These are phyloP conservation scores for Drosophila orosa DNA, from an alignment of 1,140 invertebrate species.

Conservation along the genomic window DNA sequence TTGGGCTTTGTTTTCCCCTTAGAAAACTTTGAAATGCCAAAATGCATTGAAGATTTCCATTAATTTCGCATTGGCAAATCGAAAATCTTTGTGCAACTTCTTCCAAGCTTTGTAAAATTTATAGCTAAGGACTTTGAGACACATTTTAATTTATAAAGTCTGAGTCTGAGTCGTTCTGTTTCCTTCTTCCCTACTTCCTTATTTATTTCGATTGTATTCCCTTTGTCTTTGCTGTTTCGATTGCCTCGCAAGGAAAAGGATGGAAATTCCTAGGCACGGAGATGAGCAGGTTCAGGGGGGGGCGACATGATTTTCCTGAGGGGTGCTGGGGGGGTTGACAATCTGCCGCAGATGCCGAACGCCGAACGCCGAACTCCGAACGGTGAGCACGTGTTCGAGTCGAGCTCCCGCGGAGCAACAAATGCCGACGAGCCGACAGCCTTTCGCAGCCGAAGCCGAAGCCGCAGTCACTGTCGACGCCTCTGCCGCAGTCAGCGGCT, in stretches of 20 bases:
- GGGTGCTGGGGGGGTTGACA: neutral
- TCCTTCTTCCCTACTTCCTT: neutral
- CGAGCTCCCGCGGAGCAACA: constrained; percentile 57
- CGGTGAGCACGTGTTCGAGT: constrained; percentile 61
- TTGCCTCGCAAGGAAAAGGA: constrained; percentile 15
- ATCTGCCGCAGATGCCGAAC: constrained; percentile 54
- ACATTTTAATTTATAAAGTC: constrained; percentile 10
- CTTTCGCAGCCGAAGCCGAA: constrained; percentile 21
- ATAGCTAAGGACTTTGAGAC: neutral
- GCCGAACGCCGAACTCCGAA: constrained; percentile 11
- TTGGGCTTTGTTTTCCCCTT: neutral
- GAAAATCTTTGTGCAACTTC: neutral
- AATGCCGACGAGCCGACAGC: constrained; percentile 59
- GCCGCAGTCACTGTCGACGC: constrained; percentile 10
- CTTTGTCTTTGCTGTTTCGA: constrained; percentile 34
- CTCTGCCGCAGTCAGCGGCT: neutral
- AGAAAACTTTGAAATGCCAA: neutral
- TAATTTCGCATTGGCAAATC: neutral
- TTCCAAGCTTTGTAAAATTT: neutral
- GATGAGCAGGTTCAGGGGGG: neutral
- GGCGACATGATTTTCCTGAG: neutral
- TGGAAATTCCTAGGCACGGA: constrained; percentile 20
- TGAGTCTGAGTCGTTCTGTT: constrained; percentile 6
- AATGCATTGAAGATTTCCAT: neutral
- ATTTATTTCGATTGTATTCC: constrained; percentile 30